Conservation (phyloP, 2,113 vertebrate species). For the Alosa alosa region DNA sequence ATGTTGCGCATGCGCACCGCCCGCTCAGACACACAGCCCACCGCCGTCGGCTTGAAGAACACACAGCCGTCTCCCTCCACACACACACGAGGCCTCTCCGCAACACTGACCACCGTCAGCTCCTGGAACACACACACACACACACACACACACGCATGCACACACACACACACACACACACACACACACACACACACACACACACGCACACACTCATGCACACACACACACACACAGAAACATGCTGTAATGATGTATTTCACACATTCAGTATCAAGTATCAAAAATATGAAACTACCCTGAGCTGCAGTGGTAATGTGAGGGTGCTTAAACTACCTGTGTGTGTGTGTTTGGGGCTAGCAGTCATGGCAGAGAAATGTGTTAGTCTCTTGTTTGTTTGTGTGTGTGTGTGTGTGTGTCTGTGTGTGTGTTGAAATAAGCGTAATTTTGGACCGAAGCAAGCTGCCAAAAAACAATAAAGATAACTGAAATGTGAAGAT, state of each 20-base stretch:
- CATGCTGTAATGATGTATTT: too few species aligned
- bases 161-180: not conserved
- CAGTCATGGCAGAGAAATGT: not conserved
- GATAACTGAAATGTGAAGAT: too few species aligned
- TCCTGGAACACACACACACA: slow-evolving; percentile 64
- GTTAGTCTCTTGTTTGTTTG: too few species aligned
- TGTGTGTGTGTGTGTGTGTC: too few species aligned
- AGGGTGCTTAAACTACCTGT: not conserved
- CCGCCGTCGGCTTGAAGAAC: slow-evolving; percentile 83
- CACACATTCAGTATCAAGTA: not conserved
- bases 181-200: too few species aligned
- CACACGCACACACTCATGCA: too few species aligned
- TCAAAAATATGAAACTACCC: too few species aligned
- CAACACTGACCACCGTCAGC: slow-evolving; percentile 71
- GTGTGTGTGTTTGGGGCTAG: not conserved
- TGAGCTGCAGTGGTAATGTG: not conserved
- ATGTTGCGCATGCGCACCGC: slow-evolving; percentile 77
- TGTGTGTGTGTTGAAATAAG: too few species aligned
- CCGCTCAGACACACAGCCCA: slow-evolving; percentile 69
- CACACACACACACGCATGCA: not conserved
- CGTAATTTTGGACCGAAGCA: too few species aligned
- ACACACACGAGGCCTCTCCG: slow-evolving; percentile 71
- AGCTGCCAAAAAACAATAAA: too few species aligned
- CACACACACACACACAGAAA: not conserved
- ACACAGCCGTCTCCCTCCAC: slow-evolving; percentile 74